A percentile compares a stretch with the other conserved stretches of the same genome.
Evolutionary conservation across 2,113 vertebrate genomes (phyloP).

Genomic region (Aepyceros melampus): DNA sequence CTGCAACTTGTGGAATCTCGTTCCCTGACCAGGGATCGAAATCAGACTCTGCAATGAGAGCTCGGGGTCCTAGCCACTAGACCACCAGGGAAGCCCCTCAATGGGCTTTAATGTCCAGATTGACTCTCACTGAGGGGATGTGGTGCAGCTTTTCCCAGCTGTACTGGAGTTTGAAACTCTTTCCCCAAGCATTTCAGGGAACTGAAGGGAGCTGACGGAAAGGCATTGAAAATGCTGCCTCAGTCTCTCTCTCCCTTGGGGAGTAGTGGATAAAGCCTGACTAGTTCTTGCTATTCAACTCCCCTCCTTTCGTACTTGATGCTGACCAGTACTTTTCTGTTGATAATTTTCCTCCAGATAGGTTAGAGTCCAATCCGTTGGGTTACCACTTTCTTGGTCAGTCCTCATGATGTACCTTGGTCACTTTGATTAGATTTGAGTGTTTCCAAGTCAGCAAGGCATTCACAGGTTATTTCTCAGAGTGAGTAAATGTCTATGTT

Average conservation of each 20-base stretch:
- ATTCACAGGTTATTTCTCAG: neutral
- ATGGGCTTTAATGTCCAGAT: rapidly evolving
- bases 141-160: neutral
- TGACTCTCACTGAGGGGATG: neutral
- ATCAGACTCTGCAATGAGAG: neutral
- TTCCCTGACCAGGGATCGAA: neutral
- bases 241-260: neutral
- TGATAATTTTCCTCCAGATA: neutral
- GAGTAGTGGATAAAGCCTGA: neutral
- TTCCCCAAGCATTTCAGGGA: neutral
- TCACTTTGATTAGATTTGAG: neutral
- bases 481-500: neutral
- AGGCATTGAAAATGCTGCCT: neutral
- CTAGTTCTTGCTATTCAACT: neutral
- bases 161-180: neutral
- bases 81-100: neutral
- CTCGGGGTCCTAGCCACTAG: neutral
- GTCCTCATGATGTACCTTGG: neutral
- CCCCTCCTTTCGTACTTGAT: neutral
- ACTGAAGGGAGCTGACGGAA: neutral
- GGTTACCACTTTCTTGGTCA: neutral
- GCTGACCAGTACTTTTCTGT: neutral
- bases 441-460: neutral
- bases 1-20: neutral
- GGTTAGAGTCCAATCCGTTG: neutral